These are phyloP conservation scores for Neopelma chrysocephalum DNA, from an alignment of 2,797 vertebrate genomes.

Conservation along the genomic window DNA sequence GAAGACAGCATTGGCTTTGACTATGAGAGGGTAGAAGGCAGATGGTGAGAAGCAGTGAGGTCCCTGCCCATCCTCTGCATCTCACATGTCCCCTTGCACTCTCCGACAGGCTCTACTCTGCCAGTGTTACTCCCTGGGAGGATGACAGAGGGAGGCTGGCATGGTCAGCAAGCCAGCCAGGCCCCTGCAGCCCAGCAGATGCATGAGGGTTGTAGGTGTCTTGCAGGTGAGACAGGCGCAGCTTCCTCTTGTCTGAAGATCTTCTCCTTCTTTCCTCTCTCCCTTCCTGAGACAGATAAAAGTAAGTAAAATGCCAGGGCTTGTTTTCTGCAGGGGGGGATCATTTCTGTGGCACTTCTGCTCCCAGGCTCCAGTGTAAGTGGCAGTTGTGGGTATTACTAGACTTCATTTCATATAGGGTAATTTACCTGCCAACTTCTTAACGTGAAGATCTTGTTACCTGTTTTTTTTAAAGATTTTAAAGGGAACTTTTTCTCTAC, in stretches of 20 bases:
- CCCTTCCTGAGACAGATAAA: not conserved
- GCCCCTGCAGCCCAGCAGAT: not conserved
- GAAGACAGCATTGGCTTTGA: not conserved
- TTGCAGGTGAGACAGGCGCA: accelerated
- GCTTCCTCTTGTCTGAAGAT: not conserved
- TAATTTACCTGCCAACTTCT: not conserved
- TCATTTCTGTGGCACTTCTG: not conserved
- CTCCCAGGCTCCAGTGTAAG: not conserved
- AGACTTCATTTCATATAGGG: not conserved
- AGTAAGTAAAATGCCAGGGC: not conserved
- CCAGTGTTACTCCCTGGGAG: not conserved
- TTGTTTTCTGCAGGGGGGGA: not conserved
- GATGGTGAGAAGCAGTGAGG: not conserved
- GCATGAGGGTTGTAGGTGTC: not conserved
- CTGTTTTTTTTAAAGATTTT: not conserved
- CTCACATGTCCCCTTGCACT: not conserved
- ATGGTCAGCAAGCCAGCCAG: not conserved
- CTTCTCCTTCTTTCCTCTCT: not conserved
- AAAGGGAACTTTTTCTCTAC: not conserved
- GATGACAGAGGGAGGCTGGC: not conserved
- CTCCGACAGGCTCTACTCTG: accelerated
- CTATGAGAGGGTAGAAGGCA: not conserved
- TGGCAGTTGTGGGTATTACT: not conserved
- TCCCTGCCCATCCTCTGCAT: not conserved
- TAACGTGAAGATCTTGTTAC: not conserved